Evolutionary conservation across 2,797 vertebrate species (phyloP).

Genomic region (Leuciscus waleckii): DNA sequence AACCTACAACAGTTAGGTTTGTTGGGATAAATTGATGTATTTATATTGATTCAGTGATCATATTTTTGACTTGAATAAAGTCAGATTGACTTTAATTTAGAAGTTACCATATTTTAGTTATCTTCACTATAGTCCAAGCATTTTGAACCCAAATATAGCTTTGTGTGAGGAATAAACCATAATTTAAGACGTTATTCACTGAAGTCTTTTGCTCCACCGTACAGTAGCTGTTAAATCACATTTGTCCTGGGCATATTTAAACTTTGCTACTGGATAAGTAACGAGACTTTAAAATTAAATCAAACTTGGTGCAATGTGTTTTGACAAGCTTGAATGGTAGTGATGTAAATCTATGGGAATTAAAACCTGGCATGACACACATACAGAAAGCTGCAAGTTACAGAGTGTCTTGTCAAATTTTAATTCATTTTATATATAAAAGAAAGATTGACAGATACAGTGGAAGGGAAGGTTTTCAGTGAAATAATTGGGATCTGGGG

Average conservation of each 20-base stretch:
- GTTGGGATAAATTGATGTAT: not conserved
- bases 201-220: not conserved
- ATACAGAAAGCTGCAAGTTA: constrained; percentile 15
- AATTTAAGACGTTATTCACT: not conserved
- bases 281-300: not conserved
- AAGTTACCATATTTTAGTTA: not conserved
- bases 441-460: not conserved
- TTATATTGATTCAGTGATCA: not conserved
- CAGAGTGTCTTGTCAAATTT: not conserved
- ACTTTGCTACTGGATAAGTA: not conserved
- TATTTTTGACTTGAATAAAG: not conserved
- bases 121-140: not conserved
- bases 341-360: not conserved
- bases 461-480: not conserved
- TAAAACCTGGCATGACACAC: constrained; percentile 9
- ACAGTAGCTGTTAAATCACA: not conserved
- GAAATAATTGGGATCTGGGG: constrained; percentile 3
- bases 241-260: not conserved
- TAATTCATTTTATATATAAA: not conserved
- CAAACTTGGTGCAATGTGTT: not conserved
- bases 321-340: constrained; percentile 10
- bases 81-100: not conserved
- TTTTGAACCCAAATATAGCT: not conserved
- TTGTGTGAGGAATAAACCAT: not conserved
- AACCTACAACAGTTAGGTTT: not conserved